phyloP scores from a whole-genome alignment of 92 coral and sea anemone species.

The Bergia sp. region DNA sequence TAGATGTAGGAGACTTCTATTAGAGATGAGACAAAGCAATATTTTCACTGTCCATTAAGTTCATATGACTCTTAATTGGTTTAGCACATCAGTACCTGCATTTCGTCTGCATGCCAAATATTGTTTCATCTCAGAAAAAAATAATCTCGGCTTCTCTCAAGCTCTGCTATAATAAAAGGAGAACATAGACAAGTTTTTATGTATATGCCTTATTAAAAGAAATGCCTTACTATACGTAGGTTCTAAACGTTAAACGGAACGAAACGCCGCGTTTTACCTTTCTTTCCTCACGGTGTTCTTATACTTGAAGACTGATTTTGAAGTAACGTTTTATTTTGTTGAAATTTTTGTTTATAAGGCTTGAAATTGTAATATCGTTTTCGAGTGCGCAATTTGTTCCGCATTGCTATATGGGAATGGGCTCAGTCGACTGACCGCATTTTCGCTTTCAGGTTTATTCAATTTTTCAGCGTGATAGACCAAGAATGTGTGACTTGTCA shows the following conservation, averaged over 20 bases:
- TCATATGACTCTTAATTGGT: neutral
- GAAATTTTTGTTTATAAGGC: neutral
- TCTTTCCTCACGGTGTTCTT: no score
- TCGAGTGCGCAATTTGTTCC: neutral
- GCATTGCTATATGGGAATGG: neutral
- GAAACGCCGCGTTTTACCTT: no score
- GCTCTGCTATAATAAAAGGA: neutral
- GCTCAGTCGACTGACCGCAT: no score
- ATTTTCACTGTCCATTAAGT: no score
- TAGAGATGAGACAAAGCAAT: neutral
- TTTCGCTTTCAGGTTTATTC: no score
- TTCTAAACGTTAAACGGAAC: no score
- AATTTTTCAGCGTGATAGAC: neutral
- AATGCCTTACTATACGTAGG: no score
- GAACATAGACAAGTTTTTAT: no score
- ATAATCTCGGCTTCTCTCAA: neutral
- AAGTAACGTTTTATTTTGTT: no score
- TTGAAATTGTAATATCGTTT: neutral
- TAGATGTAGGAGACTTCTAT: neutral
- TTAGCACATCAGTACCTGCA: neutral
- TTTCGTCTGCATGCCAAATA: neutral
- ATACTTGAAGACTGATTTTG: no score
- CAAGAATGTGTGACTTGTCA: conserved; percentile 33
- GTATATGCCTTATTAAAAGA: no score
- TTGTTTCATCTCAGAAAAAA: no score